Evolutionary conservation across 2,888 invertebrate species (phyloP), one percentile per base, ranked within the genome.

Genomic region (Drosophila rellima): DNA sequence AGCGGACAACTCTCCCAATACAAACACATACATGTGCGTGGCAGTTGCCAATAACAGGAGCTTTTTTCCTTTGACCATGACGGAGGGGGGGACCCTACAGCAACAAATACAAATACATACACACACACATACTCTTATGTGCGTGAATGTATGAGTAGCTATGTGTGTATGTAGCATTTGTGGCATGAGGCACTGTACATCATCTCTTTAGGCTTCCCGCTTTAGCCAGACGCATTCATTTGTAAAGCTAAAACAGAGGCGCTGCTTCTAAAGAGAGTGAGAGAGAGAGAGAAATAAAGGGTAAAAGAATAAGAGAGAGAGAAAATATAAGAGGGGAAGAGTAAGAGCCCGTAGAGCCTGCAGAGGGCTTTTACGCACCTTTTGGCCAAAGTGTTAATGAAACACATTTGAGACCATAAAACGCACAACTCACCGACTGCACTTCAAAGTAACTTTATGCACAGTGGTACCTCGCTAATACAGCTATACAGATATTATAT

Each of bases 1-100:
- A n/a, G n/a, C n/a, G 7, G 35, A 7, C 8, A 29, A 45, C 15
- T 44, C 13, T 26, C 23, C 45, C 35, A 56, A 45, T 17, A 45
- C 45, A 56, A 47, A 56, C 31, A 56, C 61, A 62, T 50, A 61
- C 4, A 3, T 37, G 18, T 33, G 52, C 40, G 60, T 74, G 69
- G 42, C 68, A 85, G 83, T 89, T 83, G 89, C 83, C 87, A 89
- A 89, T 82, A 82, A 88, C 89, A 88, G 82, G 83, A 80, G 73
- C 88, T 86, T 83, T 88, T 82, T 82, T 85, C 89, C 82, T 83
- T 83, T 83, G 82, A 88, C 89, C 82, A 73, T 65, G 65, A 66
- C 72, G 51, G 71, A 52, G 80, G 71, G 71, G 55, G 80, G 71
- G 55, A 77, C 67, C 77, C 72, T 76, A 64, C 72, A 74, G 64